phyloP scores from a whole-genome alignment of 1,140 invertebrate species.

The Laupala kohalensis region DNA sequence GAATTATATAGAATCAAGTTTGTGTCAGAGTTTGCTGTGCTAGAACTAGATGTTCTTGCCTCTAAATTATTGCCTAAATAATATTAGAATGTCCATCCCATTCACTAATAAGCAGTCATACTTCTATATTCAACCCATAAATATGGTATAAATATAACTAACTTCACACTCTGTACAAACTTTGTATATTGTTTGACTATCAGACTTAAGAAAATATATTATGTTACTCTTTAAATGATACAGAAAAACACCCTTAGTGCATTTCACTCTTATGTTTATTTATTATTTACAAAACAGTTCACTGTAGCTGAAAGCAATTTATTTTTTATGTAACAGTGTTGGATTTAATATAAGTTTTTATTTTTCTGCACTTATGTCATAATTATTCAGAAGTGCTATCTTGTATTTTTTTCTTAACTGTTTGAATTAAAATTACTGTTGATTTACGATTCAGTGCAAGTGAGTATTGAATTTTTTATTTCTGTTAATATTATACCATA shows the following conservation, averaged over 20 bases:
- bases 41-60: neutral
- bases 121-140: neutral
- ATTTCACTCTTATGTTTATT: too few relatives aligned
- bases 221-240: too few relatives aligned
- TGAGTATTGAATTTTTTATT: neutral
- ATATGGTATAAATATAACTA: neutral
- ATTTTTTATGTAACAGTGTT: too few relatives aligned
- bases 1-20: neutral
- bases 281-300: too few relatives aligned
- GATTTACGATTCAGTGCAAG: neutral
- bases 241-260: too few relatives aligned
- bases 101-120: too few relatives aligned
- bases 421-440: neutral
- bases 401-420: neutral
- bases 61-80: neutral
- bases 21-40: neutral
- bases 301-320: too few relatives aligned
- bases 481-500: constrained; percentile 1
- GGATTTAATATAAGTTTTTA: too few relatives aligned
- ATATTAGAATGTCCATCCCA: neutral
- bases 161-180: too few relatives aligned
- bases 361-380: too few relatives aligned
- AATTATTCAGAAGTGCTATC: too few relatives aligned
- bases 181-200: neutral
- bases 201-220: neutral